phyloP scores from a whole-genome alignment of 1,140 invertebrate genomes.

The Mesaphorura yosii region DNA sequence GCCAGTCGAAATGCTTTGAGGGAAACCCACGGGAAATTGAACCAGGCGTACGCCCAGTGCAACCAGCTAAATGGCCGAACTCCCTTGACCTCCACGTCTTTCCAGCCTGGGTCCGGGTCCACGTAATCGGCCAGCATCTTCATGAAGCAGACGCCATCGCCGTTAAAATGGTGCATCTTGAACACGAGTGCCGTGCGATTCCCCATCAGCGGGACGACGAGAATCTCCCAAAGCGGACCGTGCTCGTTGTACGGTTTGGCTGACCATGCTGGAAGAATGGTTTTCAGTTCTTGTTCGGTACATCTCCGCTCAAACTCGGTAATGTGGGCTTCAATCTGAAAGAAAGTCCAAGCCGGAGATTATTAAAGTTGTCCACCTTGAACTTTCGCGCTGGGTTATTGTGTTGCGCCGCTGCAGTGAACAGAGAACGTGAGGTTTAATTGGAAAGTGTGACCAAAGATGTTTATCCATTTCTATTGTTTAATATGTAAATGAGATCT shows the following conservation, averaged over 20 bases:
- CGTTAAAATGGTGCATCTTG: slow-evolving; percentile 28
- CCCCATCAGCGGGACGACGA: slow-evolving; percentile 15
- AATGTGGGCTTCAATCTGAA: slow-evolving; percentile 12
- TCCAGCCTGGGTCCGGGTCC: slow-evolving; percentile 25
- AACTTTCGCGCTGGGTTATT: no score
- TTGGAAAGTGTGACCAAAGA: no score
- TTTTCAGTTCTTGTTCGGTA: slow-evolving; percentile 19
- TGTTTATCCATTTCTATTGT: no score
- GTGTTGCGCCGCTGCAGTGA: no score
- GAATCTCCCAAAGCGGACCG: slow-evolving; percentile 21
- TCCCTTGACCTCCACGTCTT: slow-evolving; percentile 12
- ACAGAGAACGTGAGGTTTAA: no score
- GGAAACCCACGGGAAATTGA: slow-evolving; percentile 29
- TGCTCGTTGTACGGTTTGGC: slow-evolving; percentile 10
- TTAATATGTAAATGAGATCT: no score
- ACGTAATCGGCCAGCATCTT: slow-evolving; percentile 25
- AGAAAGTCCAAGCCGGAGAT: no score
- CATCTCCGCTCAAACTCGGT: slow-evolving; percentile 3
- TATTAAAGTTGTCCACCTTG: no score
- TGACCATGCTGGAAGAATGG: slow-evolving; percentile 21
- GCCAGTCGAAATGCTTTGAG: slow-evolving; percentile 28
- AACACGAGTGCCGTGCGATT: slow-evolving; percentile 22
- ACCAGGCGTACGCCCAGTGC: slow-evolving; percentile 31
- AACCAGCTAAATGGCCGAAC: slow-evolving; percentile 12
- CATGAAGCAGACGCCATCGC: slow-evolving; percentile 30